phyloP scores from a whole-genome alignment of 2,888 invertebrate species.

The Bimastos eiseni region DNA sequence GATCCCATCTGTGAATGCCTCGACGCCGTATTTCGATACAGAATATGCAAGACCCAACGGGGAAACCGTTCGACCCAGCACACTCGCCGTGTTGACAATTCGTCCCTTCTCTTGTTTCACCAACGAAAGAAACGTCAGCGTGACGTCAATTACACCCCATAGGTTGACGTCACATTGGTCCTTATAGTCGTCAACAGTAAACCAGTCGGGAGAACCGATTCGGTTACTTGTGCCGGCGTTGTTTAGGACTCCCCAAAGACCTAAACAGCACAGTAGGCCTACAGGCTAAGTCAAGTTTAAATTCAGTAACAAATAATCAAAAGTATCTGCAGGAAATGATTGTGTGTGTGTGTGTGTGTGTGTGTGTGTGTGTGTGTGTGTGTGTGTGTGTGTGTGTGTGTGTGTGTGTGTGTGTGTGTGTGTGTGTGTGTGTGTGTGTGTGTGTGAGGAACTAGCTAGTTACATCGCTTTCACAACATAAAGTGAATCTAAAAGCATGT shows the following conservation, averaged over 20 bases:
- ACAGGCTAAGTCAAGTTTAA: no score
- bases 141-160: constrained; percentile 47
- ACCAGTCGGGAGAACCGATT: constrained; percentile 54
- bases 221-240: constrained; percentile 58
- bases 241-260: constrained; percentile 43
- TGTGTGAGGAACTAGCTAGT: no score
- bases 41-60: neutral
- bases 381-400: constrained; percentile 43
- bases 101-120: constrained; percentile 17
- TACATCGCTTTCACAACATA: no score
- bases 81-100: constrained; percentile 27
- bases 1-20: constrained; percentile 26
- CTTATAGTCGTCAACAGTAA: constrained; percentile 50
- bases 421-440: no score
- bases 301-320: no score
- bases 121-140: constrained; percentile 13
- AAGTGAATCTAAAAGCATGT: constrained; percentile 21
- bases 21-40: constrained; percentile 21
- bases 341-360: constrained; percentile 17
- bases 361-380: constrained; percentile 44
- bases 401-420: constrained; percentile 49
- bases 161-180: constrained; percentile 56
- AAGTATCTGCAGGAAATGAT: no score
- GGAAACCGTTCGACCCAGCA: neutral
- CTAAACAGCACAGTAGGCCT: neutral